Base-by-base conservation (phyloP, 2,113 vertebrate species). In the Turdus rufiventris region DNA sequence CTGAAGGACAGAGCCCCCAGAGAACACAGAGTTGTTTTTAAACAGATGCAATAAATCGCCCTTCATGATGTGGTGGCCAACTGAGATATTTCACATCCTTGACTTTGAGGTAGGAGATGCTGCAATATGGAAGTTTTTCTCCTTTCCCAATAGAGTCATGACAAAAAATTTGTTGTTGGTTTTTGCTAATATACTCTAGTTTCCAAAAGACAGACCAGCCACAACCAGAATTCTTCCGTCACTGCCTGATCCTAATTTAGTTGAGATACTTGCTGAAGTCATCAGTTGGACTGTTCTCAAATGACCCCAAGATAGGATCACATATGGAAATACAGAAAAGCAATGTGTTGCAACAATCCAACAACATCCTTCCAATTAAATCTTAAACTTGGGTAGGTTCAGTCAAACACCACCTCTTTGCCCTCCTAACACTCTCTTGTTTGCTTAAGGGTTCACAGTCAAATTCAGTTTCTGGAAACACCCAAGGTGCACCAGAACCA, bases 181-280 rank as follows among this genome's bases (percentile, higher is more conserved):
- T 95, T 95, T 84, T 93, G 57, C 40, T 94, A 92, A 88, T 82
- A 54, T 18, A 36, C 51, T 86, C 95, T 97, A 45, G 82, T 91
- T 96, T 97, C 95, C 91, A 97, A 94, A 97, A 85, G 76, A 92
- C 93, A 96, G 83, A 95, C 84, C 95, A 94, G 96, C 96, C 92
- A 88, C 97, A 94, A 97, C 91, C 82, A 97, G 87, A 96, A 97
- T 94, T 94, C 96, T 94, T 96, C 96, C 50, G 4, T 95, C 94
- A 97, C 87, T 95, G 96, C 94, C 95, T 97, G 96, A 97, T 97
- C 96, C 93, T 97, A 96, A 97, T 97, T 97, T 96, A 91, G 91
- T 96, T 94, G 94, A 96, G 96, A 94, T 92, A 94, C 92, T 97
- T 93, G 94, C 96, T 97, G 96, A 97, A 97, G 96, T 97, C 96